Base-by-base conservation (phyloP, 1,140 invertebrate genomes). In the Bombus affinis region DNA sequence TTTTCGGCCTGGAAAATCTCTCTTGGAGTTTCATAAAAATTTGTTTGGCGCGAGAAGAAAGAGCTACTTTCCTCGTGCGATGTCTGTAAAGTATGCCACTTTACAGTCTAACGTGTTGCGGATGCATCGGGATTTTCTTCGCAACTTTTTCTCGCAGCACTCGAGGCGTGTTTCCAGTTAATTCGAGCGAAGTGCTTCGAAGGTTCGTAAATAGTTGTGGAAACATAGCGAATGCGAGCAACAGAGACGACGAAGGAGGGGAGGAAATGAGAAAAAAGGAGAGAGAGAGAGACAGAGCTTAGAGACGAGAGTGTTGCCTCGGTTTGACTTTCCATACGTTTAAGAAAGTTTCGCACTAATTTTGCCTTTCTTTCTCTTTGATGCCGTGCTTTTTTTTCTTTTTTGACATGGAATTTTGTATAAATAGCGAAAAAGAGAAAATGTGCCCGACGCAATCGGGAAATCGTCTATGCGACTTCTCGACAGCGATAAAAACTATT, bases 171-270 rank as follows among this genome's bases (percentile, higher is more conserved):
- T 87, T 90, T 75, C 79, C 78, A 59, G 88, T 85, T 90, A 90
- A 90, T 90, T 90, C 89, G 88, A 90, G 81, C 78, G 82, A 89
- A 90, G 89, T 90, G 88, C 89, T 90, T 59, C 86, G 74, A 88
- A 87, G 86, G 79, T 90, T 90, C 86, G 89, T 90, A 90, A 90
- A 87, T 87, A 85, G 89, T 86, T 87, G 89, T 80, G 78, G 86
- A 90, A 90, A 89, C 89, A 75, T 57, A 84, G 72, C 75, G 77
- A 87, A 87, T 71, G 62, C 53, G 37, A 42, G 57, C n/a, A 59
- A 66, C 57, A 32, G 32, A 25, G 37, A 22, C 47, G 59, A 42
- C 77, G 71, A 77, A 59, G 37, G 53, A 70, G 62, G 82, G 4
- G 47, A 73, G 53, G 25, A 3, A 76, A 53, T 59, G n/a, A 42